phyloP scores from a whole-genome alignment of 2,888 invertebrate genomes.

The Flexamia atlantica region DNA sequence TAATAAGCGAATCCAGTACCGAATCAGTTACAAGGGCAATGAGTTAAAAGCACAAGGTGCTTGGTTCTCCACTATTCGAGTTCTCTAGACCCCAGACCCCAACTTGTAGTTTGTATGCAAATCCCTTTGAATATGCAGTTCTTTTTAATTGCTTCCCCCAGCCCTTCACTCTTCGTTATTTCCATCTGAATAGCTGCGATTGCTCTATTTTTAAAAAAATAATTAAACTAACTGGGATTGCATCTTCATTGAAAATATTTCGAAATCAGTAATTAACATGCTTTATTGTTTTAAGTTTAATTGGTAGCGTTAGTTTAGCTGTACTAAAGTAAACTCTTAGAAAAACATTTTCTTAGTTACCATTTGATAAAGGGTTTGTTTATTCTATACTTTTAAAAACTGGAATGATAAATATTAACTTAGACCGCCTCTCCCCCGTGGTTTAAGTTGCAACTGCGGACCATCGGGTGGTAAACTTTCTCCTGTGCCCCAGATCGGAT shows the following conservation, averaged over 20 bases:
- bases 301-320: too few relatives aligned
- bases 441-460: not conserved
- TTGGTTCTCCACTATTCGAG: not conserved
- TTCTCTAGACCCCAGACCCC: not conserved
- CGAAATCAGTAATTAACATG: too few relatives aligned
- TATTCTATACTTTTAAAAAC: too few relatives aligned
- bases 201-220: not conserved
- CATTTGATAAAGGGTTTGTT: too few relatives aligned
- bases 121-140: conserved; percentile 7
- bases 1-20: too few relatives aligned
- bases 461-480: not conserved
- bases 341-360: too few relatives aligned
- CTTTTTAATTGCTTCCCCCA: conserved; percentile 8
- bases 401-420: too few relatives aligned
- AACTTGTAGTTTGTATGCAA: not conserved
- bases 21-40: not conserved
- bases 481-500: conserved; percentile 9
- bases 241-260: too few relatives aligned
- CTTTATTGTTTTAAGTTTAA: too few relatives aligned
- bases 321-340: too few relatives aligned
- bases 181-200: not conserved
- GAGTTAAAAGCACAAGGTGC: not conserved
- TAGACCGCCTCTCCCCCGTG: not conserved
- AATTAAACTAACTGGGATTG: too few relatives aligned
- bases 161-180: not conserved